Evolutionary conservation across 2,113 vertebrate species (phyloP).

Genomic region (Pheucticus melanocephalus): DNA sequence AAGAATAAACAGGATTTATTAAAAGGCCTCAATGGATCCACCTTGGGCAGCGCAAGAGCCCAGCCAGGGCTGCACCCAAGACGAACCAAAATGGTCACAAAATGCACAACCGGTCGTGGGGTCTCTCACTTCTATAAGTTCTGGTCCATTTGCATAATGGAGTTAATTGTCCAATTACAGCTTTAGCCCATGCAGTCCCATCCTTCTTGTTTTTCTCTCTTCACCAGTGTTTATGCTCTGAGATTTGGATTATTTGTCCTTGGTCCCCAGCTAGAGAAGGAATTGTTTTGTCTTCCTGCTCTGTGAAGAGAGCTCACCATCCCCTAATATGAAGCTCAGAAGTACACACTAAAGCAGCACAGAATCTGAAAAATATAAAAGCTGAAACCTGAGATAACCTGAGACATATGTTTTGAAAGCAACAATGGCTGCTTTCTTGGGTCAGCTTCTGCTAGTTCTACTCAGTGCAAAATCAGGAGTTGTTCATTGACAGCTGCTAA

Average conservation of each 20-base stretch:
- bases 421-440: background rate
- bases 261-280: background rate
- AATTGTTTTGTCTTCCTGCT: background rate
- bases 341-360: background rate
- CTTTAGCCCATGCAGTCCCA: background rate
- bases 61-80: background rate
- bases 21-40: background rate
- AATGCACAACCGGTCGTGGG: accelerated
- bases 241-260: background rate
- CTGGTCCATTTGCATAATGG: background rate
- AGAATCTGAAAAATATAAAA: background rate
- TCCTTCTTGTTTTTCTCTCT: background rate
- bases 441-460: background rate
- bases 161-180: background rate
- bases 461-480: background rate
- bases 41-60: background rate
- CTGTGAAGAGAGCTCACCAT: background rate
- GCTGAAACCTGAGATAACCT: background rate
- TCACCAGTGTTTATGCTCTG: background rate
- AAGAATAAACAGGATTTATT: background rate
- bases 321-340: background rate
- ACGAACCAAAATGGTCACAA: background rate
- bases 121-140: background rate
- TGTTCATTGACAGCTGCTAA: background rate
- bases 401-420: background rate